Conservation (phyloP, 37 sponge, comb jelly and placozoan species). For the Haliclona indistincta region DNA sequence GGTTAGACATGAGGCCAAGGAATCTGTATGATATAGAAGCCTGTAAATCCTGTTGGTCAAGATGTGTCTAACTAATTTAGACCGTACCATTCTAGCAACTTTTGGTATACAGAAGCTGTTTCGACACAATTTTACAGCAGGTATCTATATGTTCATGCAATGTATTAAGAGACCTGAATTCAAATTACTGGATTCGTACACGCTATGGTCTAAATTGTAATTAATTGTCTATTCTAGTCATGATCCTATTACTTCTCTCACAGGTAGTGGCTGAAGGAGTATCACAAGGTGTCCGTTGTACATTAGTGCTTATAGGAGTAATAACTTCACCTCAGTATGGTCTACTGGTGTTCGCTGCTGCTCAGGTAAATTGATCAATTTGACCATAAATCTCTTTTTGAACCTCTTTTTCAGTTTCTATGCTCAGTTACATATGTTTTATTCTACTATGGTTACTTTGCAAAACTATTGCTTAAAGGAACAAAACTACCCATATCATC, state of each 20-base stretch:
- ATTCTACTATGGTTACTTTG: conserved; percentile 74
- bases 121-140: too few species aligned
- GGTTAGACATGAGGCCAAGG: too few species aligned
- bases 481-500: conserved; percentile 47
- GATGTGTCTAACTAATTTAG: too few species aligned
- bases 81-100: too few species aligned
- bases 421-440: conserved; percentile 59
- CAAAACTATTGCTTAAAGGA: background rate
- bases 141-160: too few species aligned
- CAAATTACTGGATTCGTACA: too few species aligned
- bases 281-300: conserved; percentile 53
- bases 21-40: too few species aligned
- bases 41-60: too few species aligned
- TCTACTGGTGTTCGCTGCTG: conserved; percentile 46
- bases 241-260: background rate
- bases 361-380: conserved; percentile 44
- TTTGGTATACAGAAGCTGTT: too few species aligned
- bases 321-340: conserved; percentile 52
- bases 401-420: conserved; percentile 27
- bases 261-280: conserved; percentile 75
- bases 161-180: too few species aligned
- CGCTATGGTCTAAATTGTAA: too few species aligned
- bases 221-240: too few species aligned
- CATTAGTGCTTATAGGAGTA: conserved; percentile 44
- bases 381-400: background rate